Evolutionary conservation across 2,113 vertebrate genomes (phyloP), one percentile per base, ranked within the genome.

Genomic region (Oncorhynchus tshawytscha): DNA sequence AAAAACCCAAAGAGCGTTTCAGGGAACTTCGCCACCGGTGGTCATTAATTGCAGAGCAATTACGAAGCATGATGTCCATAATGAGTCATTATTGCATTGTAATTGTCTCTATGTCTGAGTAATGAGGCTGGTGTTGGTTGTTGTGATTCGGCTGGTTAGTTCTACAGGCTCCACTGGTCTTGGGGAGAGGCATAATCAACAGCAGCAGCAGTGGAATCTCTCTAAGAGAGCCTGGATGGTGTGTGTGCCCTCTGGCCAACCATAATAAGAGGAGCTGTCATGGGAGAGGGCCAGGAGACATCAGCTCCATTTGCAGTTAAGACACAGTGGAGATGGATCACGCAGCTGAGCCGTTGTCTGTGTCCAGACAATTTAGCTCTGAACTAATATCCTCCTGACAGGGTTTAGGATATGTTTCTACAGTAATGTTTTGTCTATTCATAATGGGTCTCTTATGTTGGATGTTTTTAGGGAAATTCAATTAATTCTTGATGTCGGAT

Each of bases 81-180:
- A 59, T 51, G 73, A 59, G 70, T 86, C 67, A 76, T 81, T 79
- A 68, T 39, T 27, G 25, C 7, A 9, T 45, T 5, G 39, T 74
- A 65, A 78, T 80, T 71, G 73, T 48, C 71, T 64, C 24, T 70
- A 72, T 39, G 71, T 68, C 64, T 22, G 79, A 12, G 72, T 86
- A 84, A 85, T 78, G 70, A 81, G 81, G 71, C 73, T 67, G 73
- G 77, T 72, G 74, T n/a, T 72, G 39, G 39, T 18, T 72, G 29
- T 73, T 81, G 71, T 67, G 59, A 66, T 59, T n/a, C 5, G 51
- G 25, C 2, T 48, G 34, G 51, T 51, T 70, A 73, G 59, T 77
- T 60, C 64, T 57, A 72, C 83, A 82, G 81, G 74, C 81, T 78
- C 72, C 24, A 4, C 11, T 67, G 59, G 3, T 51, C 49, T 51